Evolutionary conservation across 2,797 vertebrate genomes (phyloP), one percentile per base, ranked within the genome.

Genomic region (Diplodus sargus): DNA sequence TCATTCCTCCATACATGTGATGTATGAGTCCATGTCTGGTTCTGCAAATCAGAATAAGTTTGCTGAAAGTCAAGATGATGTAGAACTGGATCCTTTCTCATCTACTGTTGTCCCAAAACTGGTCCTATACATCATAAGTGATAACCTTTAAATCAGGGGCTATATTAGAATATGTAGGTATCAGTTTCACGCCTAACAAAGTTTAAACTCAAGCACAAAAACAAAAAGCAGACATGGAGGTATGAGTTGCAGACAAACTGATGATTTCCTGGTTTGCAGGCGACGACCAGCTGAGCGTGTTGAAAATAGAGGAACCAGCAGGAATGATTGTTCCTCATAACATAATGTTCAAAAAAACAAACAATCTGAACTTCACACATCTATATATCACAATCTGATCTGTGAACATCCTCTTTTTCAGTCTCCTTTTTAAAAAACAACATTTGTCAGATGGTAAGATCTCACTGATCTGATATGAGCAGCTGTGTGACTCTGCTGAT

Each of bases 301-400:
- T 62, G 48, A 60, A 56, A 65, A 70, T 28, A 62, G 23, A 79
- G 82, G 75, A 85, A 85, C 68, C 45, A 56, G 54, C 9, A 64
- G 20, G 30, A 8, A 22, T 10, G 10, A 34, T 57, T 68, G 58
- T 63, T 74, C 61, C 18, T 5, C 73, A 75, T 7, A 15, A 16
- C 0, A 42, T 9, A 66, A 14, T 0, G n/a, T 51, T 8, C 0
- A 3, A 18, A 18, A 49, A 12, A 15, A 14, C 28, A 61, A 22
- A 49, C 25, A 51, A 81, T 51, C 18, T 67, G 6, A 30, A 45
- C 45, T 43, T 59, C 1, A 39, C 4, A 8, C 23, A 30, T 25
- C 12, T 23, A 60, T 23, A 60, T 12, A 56, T 18, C 30, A 39
- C 28, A 28, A 22, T 4, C 9, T 42, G 13, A 42, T 16, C 52